phyloP scores from a whole-genome alignment of 2,797 vertebrate genomes.

The Tachyglossus aculeatus region DNA sequence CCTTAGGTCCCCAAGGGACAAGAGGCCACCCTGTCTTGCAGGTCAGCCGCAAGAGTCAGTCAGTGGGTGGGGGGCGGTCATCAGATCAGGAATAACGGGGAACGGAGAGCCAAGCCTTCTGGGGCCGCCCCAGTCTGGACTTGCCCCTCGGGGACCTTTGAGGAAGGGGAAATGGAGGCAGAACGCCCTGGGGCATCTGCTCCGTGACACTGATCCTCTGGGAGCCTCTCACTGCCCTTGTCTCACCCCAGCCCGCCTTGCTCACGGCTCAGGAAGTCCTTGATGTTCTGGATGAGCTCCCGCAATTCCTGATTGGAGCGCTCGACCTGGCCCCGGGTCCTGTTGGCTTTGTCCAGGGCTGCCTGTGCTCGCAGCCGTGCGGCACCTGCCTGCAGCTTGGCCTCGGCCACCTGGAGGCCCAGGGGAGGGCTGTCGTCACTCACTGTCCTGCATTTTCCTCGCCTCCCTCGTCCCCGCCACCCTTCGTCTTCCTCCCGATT shows the following conservation, averaged over 20 bases:
- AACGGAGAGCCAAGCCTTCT: no score
- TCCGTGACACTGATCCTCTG: not conserved
- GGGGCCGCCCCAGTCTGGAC: no score
- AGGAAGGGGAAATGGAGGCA: no score
- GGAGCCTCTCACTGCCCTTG: not conserved
- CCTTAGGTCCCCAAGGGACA: no score
- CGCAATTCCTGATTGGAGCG: slow-evolving; percentile 91
- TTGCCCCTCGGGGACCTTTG: no score
- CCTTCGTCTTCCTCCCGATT: fast-evolving
- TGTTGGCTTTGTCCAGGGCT: slow-evolving; percentile 88
- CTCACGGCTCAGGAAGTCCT: slow-evolving; percentile 95
- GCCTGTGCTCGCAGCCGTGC: slow-evolving; percentile 86
- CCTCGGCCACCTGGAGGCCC: slow-evolving; percentile 83
- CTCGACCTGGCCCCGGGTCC: slow-evolving; percentile 87
- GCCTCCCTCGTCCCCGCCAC: not conserved
- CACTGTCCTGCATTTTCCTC: not conserved
- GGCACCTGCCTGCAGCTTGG: slow-evolving; percentile 86
- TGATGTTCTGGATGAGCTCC: slow-evolving; percentile 93
- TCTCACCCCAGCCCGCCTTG: slow-evolving; percentile 31
- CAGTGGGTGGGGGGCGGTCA: no score
- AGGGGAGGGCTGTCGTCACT: not conserved
- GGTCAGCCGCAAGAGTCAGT: no score
- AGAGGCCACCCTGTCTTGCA: no score
- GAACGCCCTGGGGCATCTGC: not conserved
- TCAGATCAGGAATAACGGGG: no score